These are phyloP conservation scores for Mesocricetus auratus DNA, from an alignment of 2,113 vertebrate genomes.

Conservation along the genomic window DNA sequence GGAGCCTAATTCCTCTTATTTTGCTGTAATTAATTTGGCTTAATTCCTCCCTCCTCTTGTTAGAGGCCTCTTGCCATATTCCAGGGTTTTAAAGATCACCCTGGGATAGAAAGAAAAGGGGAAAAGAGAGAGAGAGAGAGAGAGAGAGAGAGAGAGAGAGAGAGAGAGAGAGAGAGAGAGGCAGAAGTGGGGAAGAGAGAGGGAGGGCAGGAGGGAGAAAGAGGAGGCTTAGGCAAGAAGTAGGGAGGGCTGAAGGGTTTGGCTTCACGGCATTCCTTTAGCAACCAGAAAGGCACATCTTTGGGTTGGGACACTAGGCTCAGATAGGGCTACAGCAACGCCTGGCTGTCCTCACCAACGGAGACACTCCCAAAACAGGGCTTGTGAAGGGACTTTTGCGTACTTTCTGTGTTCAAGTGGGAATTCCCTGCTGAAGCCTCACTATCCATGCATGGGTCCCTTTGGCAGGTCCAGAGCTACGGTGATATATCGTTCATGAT, in stretches of 20 bases:
- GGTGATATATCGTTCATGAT: no score
- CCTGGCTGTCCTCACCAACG: slow-evolving; percentile 77
- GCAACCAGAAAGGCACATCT: slow-evolving; percentile 83
- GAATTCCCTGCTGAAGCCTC: background rate
- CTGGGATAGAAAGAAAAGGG: slow-evolving; percentile 78
- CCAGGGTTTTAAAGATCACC: slow-evolving; percentile 77
- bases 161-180: no score
- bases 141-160: background rate
- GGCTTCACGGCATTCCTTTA: slow-evolving; percentile 79
- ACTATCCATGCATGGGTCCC: background rate
- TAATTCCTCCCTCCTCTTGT: slow-evolving; percentile 84
- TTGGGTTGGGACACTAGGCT: slow-evolving; percentile 77
- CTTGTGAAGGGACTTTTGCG: slow-evolving; percentile 74
- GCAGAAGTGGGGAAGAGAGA: no score
- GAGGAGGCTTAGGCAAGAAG: background rate
- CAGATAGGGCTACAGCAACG: slow-evolving; percentile 76
- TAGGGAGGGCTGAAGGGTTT: slow-evolving; percentile 62
- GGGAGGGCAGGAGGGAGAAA: slow-evolving; percentile 46
- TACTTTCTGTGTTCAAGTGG: slow-evolving; percentile 62
- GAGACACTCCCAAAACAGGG: slow-evolving; percentile 68
- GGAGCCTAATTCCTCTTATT: slow-evolving; percentile 87
- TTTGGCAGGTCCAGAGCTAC: no score
- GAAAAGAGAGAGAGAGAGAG: slow-evolving; percentile 10
- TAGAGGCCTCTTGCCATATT: slow-evolving; percentile 83
- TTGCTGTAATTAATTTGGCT: slow-evolving; percentile 85